These are phyloP conservation scores for Andrena chrysosceles DNA, from an alignment of 2,888 invertebrate species.

Conservation along the genomic window DNA sequence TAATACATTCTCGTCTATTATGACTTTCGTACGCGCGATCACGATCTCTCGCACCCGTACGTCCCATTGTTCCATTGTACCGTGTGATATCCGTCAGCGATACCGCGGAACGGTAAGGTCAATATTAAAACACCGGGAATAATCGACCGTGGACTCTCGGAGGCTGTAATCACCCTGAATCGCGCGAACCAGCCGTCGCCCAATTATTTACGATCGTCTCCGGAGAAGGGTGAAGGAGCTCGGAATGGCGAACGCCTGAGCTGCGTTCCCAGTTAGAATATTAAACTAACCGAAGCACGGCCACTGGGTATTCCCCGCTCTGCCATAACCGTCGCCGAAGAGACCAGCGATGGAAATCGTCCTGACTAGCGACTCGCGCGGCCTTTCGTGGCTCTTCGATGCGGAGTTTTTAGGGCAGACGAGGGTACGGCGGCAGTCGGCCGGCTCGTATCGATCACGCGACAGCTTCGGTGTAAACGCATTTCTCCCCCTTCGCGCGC, in stretches of 20 bases:
- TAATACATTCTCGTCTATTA: slow-evolving; percentile 55
- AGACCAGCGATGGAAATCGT: slow-evolving; percentile 37
- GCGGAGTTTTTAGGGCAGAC: slow-evolving; percentile 46
- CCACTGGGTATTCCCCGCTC: neutral
- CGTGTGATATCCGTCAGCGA: slow-evolving; percentile 65
- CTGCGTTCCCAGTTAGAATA: neutral
- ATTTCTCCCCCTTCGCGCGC: slow-evolving; percentile 61
- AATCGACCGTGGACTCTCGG: slow-evolving; percentile 23
- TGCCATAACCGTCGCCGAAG: slow-evolving; percentile 29
- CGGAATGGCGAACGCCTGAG: neutral
- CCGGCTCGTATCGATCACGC: slow-evolving; percentile 67
- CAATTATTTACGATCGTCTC: neutral
- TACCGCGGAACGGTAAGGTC: slow-evolving; percentile 55
- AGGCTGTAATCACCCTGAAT: neutral
- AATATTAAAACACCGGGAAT: slow-evolving; percentile 54
- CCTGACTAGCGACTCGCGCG: neutral
- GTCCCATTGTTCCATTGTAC: slow-evolving; percentile 61
- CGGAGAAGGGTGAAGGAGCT: neutral
- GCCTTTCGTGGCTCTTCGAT: slow-evolving; percentile 15
- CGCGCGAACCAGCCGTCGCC: neutral
- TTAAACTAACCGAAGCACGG: neutral
- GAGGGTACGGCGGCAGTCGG: slow-evolving; percentile 34
- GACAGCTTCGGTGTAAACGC: slow-evolving; percentile 66
- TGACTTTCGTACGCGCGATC: slow-evolving; percentile 42
- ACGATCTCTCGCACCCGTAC: slow-evolving; percentile 48